These are phyloP conservation scores for Arge pagana DNA, from an alignment of 2,888 invertebrate species.

Conservation along the genomic window DNA sequence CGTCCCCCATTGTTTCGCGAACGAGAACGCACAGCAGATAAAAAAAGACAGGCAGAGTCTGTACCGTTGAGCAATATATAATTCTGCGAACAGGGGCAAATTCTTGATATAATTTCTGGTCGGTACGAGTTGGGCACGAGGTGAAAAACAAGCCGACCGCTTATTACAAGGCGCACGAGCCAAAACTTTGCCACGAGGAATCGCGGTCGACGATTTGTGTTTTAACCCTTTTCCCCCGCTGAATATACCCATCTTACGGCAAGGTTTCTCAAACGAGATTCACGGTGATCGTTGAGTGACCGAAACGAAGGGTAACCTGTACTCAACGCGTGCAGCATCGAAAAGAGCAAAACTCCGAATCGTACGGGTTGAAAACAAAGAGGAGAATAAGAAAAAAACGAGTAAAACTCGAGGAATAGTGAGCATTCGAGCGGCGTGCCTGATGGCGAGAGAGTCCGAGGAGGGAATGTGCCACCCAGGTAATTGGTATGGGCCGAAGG, in stretches of 20 bases:
- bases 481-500: constrained; percentile 16
- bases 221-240: constrained; percentile 7
- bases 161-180: constrained; percentile 24
- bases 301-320: constrained; percentile 24
- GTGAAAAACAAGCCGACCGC: constrained; percentile 9
- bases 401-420: constrained; percentile 24
- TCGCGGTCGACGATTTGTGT: constrained; percentile 8
- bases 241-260: background rate
- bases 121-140: constrained; percentile 26
- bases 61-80: too few relatives aligned
- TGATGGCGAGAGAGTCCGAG: constrained; percentile 7
- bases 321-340: background rate
- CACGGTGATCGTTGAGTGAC: constrained; percentile 23
- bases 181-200: constrained; percentile 9
- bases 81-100: too few relatives aligned
- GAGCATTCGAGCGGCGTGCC: constrained; percentile 40
- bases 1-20: too few relatives aligned
- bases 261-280: constrained; percentile 13
- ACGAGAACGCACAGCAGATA: background rate
- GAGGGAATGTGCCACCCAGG: constrained; percentile 16
- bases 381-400: constrained; percentile 23
- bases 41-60: background rate
- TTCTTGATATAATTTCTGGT: too few relatives aligned
- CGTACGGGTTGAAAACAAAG: constrained; percentile 16
- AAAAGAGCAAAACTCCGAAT: background rate